Base-by-base conservation (phyloP, 2,888 invertebrate genomes). In the Orchesellides sinensis region DNA sequence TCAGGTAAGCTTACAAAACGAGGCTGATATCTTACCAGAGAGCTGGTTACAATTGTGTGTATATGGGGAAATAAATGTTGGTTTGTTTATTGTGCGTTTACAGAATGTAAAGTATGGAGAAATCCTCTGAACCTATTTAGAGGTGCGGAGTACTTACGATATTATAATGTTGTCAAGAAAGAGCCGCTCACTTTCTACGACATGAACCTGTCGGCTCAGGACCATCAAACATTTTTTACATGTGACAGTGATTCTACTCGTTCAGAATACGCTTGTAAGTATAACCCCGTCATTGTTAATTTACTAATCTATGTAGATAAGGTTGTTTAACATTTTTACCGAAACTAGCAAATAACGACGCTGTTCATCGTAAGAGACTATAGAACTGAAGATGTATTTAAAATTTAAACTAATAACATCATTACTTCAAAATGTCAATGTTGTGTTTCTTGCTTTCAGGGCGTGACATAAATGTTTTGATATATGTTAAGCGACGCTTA, bases 201-300 rank as follows among this genome's bases (percentile, higher is more conserved):
- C 90, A 98, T 99, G 98, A 99, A 99, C 91, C 92, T 99, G 56
- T 98, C 98, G 0, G 98, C 99, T 21, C 98, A 99, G 91, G 99
- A 99, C 91, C 99, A 99, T 91, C 98, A 98, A 90, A 97, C 96
- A 3, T 96, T 97, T 91, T 97, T 98, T 89, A 97, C 96, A 0
- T 96, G 97, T 90, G 97, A 97, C 90, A 94, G 94, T 63, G 97
- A 98, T 90, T 93, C 93, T 0, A 95, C 95, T 35, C 96, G 95
- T 90, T 93, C 95, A 2, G 97, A 97, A 90, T 96, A 96, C 90
- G 96, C 97, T 91, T 94, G 93, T 93, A 89, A 90, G 90, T 87
- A 0, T 19, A 49, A 14, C 14, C n/a, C 0, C 0, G n/a, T 27
- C 25, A 25, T 27, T n/a, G 8, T 40, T 47, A 47, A 10, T 19